phyloP scores from a whole-genome alignment of 37 sponge, comb jelly and placozoan species.

The Bolinopsis microptera region DNA sequence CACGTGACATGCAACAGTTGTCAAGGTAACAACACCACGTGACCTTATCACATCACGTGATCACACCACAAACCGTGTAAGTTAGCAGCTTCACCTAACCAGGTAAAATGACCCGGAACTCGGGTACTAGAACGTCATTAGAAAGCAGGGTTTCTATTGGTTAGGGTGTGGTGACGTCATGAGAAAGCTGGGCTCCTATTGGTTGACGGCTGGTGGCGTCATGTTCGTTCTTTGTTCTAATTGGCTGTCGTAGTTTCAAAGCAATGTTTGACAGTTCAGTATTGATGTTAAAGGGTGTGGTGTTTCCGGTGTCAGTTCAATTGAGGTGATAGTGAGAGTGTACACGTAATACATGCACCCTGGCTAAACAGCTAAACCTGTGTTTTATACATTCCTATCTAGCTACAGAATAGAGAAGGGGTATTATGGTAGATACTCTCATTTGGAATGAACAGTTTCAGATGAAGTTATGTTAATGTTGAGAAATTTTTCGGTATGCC shows the following conservation, averaged over 20 bases:
- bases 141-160: not conserved
- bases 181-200: not conserved
- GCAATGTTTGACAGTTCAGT: not conserved
- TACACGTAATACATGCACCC: too few species aligned
- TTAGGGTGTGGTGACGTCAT: not conserved
- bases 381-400: too few species aligned
- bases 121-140: not conserved
- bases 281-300: not conserved
- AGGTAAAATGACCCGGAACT: not conserved
- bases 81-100: not conserved
- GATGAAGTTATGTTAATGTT: too few species aligned
- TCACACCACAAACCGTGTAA: not conserved
- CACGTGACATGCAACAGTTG: too few species aligned
- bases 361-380: too few species aligned
- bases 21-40: not conserved
- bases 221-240: not conserved
- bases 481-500: too few species aligned
- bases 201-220: not conserved
- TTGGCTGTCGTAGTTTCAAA: not conserved
- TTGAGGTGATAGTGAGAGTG: too few species aligned
- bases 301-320: too few species aligned
- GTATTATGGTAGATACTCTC: too few species aligned
- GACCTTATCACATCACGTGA: too few species aligned
- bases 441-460: too few species aligned
- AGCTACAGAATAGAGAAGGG: too few species aligned